phyloP scores from a whole-genome alignment of 2,113 vertebrate species.

The Zeus faber region DNA sequence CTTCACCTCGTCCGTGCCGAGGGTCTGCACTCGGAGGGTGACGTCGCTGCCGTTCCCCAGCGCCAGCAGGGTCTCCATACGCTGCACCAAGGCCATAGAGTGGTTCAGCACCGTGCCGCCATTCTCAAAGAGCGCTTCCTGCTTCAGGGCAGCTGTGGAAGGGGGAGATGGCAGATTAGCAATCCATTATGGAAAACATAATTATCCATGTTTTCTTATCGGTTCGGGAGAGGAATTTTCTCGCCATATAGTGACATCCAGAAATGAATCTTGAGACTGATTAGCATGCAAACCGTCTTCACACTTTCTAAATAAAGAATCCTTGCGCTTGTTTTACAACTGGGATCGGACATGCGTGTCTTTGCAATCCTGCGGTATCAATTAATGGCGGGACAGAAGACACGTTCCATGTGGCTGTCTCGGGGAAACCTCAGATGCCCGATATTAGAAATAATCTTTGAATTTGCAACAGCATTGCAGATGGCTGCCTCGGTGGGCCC shows the following conservation, averaged over 20 bases:
- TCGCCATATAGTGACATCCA: too few relatives aligned
- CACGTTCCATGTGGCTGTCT: slow-evolving; percentile 45
- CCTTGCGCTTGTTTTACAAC: too few relatives aligned
- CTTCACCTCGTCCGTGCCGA: slow-evolving; percentile 82
- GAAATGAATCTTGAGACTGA: too few relatives aligned
- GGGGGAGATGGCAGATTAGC: neutral
- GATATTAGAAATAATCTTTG: slow-evolving; percentile 39
- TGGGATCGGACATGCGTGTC: slow-evolving; percentile 13
- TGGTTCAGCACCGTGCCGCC: slow-evolving; percentile 83
- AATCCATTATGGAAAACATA: too few relatives aligned
- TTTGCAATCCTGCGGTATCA: slow-evolving; percentile 8
- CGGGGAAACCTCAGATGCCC: slow-evolving; percentile 38
- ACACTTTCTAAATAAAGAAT: too few relatives aligned
- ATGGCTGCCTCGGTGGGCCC: slow-evolving; percentile 36
- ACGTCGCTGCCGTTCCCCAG: slow-evolving; percentile 86
- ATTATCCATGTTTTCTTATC: too few relatives aligned
- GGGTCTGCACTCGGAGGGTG: slow-evolving; percentile 81
- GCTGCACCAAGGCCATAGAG: slow-evolving; percentile 80
- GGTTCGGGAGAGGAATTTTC: too few relatives aligned
- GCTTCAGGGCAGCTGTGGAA: slow-evolving; percentile 79
- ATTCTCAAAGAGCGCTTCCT: slow-evolving; percentile 70
- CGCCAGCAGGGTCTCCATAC: slow-evolving; percentile 82
- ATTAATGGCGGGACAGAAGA: slow-evolving; percentile 26
- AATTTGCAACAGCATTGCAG: slow-evolving; percentile 34
- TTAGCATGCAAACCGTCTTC: too few relatives aligned